phyloP scores from a whole-genome alignment of 1,140 invertebrate genomes.

The Acromyrmex charruanus region DNA sequence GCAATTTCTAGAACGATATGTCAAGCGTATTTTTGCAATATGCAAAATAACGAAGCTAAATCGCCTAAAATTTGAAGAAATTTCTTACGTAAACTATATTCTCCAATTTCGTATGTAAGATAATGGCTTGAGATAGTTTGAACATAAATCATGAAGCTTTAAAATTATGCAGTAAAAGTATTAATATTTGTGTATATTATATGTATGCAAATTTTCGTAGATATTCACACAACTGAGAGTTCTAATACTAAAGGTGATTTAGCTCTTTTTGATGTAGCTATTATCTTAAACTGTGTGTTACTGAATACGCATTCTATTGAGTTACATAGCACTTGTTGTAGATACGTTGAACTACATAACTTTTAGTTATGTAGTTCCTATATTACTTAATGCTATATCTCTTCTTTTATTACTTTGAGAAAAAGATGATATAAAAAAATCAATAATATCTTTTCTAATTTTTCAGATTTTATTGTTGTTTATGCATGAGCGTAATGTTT shows the following conservation, averaged over 20 bases:
- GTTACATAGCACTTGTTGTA: not conserved
- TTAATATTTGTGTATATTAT: not conserved
- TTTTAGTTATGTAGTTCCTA: not conserved
- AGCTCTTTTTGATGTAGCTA: not conserved
- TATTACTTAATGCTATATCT: not conserved
- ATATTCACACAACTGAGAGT: not conserved
- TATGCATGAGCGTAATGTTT: not conserved
- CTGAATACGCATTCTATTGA: not conserved
- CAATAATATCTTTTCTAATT: not conserved
- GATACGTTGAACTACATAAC: not conserved
- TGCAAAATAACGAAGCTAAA: constrained; percentile 27
- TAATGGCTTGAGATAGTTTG: constrained; percentile 56
- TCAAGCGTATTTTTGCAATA: not conserved
- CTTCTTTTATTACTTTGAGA: not conserved
- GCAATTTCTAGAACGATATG: not conserved
- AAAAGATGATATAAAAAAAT: not conserved
- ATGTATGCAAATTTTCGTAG: not conserved
- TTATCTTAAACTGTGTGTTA: not conserved
- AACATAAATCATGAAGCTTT: constrained; percentile 12
- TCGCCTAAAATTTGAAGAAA: constrained; percentile 64
- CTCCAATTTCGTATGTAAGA: constrained; percentile 35
- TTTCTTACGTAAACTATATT: constrained; percentile 53
- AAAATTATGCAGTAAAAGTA: constrained; percentile 23
- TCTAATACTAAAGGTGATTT: not conserved
- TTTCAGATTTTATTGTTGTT: not conserved